Evolutionary conservation across 2,797 vertebrate genomes (phyloP).

Genomic region (Siniperca obscura): DNA sequence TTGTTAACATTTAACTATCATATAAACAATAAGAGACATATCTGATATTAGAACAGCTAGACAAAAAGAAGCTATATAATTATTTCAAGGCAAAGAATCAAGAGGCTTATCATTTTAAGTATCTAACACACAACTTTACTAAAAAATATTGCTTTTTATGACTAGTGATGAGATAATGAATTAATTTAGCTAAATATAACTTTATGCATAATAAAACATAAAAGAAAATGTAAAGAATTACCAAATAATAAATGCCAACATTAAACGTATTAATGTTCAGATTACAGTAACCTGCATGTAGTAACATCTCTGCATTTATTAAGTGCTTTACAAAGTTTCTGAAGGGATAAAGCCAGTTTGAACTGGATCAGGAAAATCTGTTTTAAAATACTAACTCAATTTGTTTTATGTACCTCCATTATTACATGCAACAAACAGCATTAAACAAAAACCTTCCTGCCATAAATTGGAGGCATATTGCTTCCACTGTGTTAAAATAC

Average conservation of each 20-base stretch:
- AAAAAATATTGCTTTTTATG: background rate
- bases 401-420: conserved; percentile 13
- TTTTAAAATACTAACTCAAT: conserved; percentile 16
- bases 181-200: background rate
- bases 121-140: background rate
- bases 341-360: background rate
- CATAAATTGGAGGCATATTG: conserved; percentile 21
- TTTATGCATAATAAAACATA: background rate
- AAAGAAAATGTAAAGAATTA: background rate
- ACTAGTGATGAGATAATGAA: background rate
- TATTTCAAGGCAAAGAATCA: background rate
- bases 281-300: background rate
- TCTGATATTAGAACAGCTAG: background rate
- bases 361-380: background rate
- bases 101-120: background rate
- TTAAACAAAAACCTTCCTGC: conserved; percentile 18
- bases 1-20: background rate
- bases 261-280: background rate
- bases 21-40: background rate
- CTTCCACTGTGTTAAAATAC: conserved; percentile 14
- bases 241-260: background rate
- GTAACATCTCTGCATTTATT: background rate
- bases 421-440: conserved; percentile 16
- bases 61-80: background rate
- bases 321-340: background rate